phyloP scores from a whole-genome alignment of 2,113 vertebrate species.

The Natator depressus region DNA sequence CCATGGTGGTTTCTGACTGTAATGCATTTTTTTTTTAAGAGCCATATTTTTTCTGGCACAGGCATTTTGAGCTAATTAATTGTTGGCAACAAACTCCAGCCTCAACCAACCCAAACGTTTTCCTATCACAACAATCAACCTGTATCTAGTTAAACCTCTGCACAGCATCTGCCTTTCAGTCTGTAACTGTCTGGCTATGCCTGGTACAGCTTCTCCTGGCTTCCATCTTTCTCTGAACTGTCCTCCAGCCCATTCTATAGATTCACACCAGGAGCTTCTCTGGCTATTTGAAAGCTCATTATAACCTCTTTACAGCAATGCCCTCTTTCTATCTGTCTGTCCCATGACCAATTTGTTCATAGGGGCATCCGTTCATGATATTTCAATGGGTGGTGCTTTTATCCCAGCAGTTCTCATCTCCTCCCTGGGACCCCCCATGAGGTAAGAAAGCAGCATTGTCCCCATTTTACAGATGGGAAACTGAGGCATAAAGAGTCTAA shows the following conservation, averaged over 20 bases:
- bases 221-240: neutral
- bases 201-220: neutral
- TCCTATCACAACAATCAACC: slow-evolving; percentile 29
- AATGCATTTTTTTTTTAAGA: neutral
- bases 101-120: slow-evolving; percentile 27
- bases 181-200: neutral
- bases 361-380: neutral
- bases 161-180: neutral
- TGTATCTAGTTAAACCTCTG: slow-evolving; percentile 33
- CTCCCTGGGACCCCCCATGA: neutral
- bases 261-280: neutral
- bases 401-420: neutral
- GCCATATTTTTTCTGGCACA: fast-evolving
- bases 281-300: slow-evolving; percentile 28
- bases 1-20: neutral
- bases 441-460: neutral
- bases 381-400: neutral
- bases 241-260: neutral
- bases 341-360: neutral
- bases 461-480: neutral
- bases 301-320: neutral
- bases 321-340: neutral
- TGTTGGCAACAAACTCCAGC: neutral
- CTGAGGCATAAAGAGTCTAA: neutral
- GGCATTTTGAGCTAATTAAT: slow-evolving; percentile 22